Conservation (phyloP, 1,140 invertebrate species). For the Drosophila sturtevanti region DNA sequence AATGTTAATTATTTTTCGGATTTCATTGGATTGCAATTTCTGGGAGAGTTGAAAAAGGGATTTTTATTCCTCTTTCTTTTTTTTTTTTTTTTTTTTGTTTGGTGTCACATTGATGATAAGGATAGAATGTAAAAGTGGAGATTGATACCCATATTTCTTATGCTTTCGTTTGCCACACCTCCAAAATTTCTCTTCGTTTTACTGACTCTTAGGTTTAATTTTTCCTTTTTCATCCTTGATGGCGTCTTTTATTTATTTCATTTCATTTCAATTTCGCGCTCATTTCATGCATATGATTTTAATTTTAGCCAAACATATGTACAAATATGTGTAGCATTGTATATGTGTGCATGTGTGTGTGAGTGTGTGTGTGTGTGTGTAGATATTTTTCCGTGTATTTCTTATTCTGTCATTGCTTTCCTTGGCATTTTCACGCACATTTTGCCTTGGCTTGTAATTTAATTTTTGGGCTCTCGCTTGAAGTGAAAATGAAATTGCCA, state of each 20-base stretch:
- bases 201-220: not conserved
- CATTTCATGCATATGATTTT: constrained; percentile 81
- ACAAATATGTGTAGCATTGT: not conserved
- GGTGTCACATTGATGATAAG: too few relatives aligned
- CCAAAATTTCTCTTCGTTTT: not conserved
- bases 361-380: constrained; percentile 23
- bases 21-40: too few relatives aligned
- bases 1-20: too few relatives aligned
- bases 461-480: constrained; percentile 52
- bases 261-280: constrained; percentile 78
- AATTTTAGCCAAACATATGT: constrained; percentile 64
- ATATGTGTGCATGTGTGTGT: not conserved
- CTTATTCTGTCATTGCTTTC: not conserved
- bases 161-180: not conserved
- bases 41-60: too few relatives aligned
- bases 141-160: not conserved
- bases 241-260: constrained; percentile 59
- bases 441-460: constrained; percentile 60
- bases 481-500: constrained; percentile 58
- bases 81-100: too few relatives aligned
- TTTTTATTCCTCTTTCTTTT: too few relatives aligned
- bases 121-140: not conserved
- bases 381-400: constrained; percentile 1
- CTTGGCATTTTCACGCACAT: constrained; percentile 22
- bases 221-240: not conserved